Base-by-base conservation (phyloP, 1,140 invertebrate species). In the Neodiprion lecontei region DNA sequence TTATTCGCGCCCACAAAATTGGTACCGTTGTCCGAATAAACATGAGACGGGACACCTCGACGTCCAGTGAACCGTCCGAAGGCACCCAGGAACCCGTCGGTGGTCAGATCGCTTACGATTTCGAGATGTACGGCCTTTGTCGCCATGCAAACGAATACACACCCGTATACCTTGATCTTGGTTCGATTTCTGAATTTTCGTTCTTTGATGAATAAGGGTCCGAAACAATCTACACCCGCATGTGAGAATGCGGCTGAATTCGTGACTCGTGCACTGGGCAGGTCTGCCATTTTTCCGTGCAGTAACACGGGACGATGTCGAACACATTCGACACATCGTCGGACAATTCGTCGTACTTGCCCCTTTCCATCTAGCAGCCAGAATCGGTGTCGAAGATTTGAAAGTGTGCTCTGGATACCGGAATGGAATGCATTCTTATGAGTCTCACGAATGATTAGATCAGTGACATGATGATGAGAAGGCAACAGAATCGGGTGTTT, bases 51-150 rank as follows among this genome's bases (percentile, higher is more conserved):
- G n/a, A n/a, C n/a, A n/a, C 81, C 81, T 71, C 81, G 40, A 48
- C 77, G 17, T 28, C 75, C 73, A 28, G 86, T 77, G 74, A 87
- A 84, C 47, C 82, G 17, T 28, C 79, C 48, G 7, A 87, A 68
- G 12, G 80, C 75, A 67, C 74, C 75, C 11, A 84, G 71, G 77
- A 85, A 83, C 11, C 65, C 76, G 48, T 78, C 72, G 10, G 82
- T 83, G 47, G 73, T 69, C 14, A 86, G 65, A n/a, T 74, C 77
- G 40, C 71, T 70, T 7, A 76, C 74, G 0, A 81, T 10, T 74
- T 85, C 82, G 70, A 86, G 21, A 76, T 87, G 83, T 11, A 87
- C 74, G 1, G 84, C 83, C 67, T 81, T 69, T 65, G 74, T 80
- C 1, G 79, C 77, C 0, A 77, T 72, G 74, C 80, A 82, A 7